Conservation (phyloP, 2,113 vertebrate species). For the Proteles cristata region DNA sequence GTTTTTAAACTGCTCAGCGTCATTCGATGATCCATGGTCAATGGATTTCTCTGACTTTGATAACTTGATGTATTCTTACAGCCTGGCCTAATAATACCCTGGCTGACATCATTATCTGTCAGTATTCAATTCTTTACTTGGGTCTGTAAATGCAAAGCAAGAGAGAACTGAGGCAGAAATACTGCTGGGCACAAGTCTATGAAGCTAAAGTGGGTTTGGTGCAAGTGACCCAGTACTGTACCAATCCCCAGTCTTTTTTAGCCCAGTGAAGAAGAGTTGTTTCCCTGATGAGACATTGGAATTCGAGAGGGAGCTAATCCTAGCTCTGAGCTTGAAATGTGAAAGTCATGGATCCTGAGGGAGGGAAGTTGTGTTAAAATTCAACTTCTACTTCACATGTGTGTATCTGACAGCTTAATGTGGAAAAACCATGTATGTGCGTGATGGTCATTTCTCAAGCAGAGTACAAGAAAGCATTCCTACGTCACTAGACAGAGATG, state of each 20-base stretch:
- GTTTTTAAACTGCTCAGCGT: background rate
- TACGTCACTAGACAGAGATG: background rate
- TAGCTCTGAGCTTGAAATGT: background rate
- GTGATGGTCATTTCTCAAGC: background rate
- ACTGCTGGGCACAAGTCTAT: background rate
- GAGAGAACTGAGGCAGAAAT: background rate
- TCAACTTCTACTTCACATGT: background rate
- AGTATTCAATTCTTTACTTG: background rate
- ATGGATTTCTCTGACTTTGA: background rate
- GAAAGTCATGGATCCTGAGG: background rate
- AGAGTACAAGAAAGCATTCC: background rate
- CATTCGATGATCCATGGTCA: background rate
- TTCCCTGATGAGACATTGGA: background rate
- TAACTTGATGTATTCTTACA: background rate
- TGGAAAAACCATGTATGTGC: background rate
- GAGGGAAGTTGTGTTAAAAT: background rate
- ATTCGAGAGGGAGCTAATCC: background rate
- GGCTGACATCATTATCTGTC: background rate
- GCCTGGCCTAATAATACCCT: background rate
- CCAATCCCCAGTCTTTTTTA: background rate
- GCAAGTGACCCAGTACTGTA: rapidly evolving
- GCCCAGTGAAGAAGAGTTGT: background rate
- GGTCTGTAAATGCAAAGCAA: background rate
- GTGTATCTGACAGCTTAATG: background rate
- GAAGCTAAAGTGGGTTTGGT: background rate